Percentiles rank a stretch among this genome's conserved stretches.
Evolutionary conservation across 1,140 invertebrate species (phyloP).

Genomic region (Zaprionus gabonicus): DNA sequence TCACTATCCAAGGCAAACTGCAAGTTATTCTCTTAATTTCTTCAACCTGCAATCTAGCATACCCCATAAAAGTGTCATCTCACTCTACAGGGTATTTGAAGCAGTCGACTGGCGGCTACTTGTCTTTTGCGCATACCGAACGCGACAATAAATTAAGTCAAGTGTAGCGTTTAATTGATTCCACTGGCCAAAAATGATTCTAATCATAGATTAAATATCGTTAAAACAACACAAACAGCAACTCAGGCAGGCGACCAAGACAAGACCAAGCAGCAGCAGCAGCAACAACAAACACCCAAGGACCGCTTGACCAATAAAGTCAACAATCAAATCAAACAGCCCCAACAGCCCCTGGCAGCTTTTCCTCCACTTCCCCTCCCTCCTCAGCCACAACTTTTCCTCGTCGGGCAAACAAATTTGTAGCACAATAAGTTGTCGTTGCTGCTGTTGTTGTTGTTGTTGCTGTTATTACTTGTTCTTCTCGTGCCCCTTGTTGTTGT

Average conservation of each 20-base stretch:
- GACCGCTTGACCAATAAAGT: conserved; percentile 76
- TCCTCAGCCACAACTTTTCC: background rate
- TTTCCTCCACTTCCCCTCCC: background rate
- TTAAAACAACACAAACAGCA: conserved; percentile 63
- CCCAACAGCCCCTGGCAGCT: conserved; percentile 1
- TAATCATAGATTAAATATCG: conserved; percentile 83
- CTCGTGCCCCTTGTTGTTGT: conserved; percentile 17
- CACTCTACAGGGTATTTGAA: conserved; percentile 14
- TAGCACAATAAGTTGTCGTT: conserved; percentile 68
- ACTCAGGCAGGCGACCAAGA: conserved; percentile 8
- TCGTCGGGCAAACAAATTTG: conserved; percentile 70
- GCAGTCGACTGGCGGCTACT: conserved; percentile 57
- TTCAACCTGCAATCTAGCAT: background rate
- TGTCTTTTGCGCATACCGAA: conserved; percentile 53
- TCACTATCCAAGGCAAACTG: background rate
- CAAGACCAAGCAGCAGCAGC: conserved; percentile 10
- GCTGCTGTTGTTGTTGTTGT: conserved; percentile 26
- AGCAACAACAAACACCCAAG: conserved; percentile 45
- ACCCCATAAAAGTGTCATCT: background rate
- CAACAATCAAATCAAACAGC: conserved; percentile 81
- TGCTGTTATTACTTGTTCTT: background rate
- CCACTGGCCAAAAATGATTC: conserved; percentile 49
- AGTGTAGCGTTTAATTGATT: conserved; percentile 82
- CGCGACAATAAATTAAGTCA: conserved; percentile 81
- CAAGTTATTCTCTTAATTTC: background rate